These are phyloP conservation scores for Mimumesa dahlbomi DNA, from an alignment of 2,888 invertebrate genomes.

Conservation along the genomic window DNA sequence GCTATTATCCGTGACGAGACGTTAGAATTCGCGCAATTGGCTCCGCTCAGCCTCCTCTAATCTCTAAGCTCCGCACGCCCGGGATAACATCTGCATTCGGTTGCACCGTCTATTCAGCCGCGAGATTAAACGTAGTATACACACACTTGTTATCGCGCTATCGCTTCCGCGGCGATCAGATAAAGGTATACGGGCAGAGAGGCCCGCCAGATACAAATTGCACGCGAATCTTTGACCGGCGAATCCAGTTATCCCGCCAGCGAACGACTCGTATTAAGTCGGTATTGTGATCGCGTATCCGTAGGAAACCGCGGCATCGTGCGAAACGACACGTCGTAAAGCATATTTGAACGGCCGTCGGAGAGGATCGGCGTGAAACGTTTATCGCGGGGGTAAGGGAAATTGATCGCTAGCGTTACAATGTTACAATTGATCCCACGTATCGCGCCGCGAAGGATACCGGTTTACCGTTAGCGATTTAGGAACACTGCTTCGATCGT, in stretches of 20 bases:
- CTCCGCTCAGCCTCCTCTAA: constrained; percentile 25
- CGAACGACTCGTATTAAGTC: constrained; percentile 6
- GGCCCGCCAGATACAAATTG: constrained; percentile 43
- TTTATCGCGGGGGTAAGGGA: too few relatives aligned
- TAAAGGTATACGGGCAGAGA: constrained; percentile 29
- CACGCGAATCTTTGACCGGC: constrained; percentile 53
- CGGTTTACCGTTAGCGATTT: too few relatives aligned
- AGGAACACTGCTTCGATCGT: too few relatives aligned
- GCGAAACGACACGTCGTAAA: neutral
- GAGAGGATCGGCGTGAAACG: too few relatives aligned
- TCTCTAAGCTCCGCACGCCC: constrained; percentile 33
- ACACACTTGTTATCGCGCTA: constrained; percentile 51
- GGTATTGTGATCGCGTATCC: constrained; percentile 14
- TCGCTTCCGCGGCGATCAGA: constrained; percentile 44
- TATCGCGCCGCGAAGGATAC: too few relatives aligned
- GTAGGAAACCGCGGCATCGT: neutral
- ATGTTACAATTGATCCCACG: too few relatives aligned
- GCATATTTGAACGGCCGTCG: neutral
- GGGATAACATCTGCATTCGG: constrained; percentile 55
- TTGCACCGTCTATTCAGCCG: constrained; percentile 42
- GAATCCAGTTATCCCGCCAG: constrained; percentile 16
- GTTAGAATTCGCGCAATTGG: constrained; percentile 20
- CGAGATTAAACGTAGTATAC: constrained; percentile 51
- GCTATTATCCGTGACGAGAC: constrained; percentile 3
- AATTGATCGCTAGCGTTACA: too few relatives aligned